Conservation (phyloP, 2,888 invertebrate genomes). For the Cremastinae sp. region DNA sequence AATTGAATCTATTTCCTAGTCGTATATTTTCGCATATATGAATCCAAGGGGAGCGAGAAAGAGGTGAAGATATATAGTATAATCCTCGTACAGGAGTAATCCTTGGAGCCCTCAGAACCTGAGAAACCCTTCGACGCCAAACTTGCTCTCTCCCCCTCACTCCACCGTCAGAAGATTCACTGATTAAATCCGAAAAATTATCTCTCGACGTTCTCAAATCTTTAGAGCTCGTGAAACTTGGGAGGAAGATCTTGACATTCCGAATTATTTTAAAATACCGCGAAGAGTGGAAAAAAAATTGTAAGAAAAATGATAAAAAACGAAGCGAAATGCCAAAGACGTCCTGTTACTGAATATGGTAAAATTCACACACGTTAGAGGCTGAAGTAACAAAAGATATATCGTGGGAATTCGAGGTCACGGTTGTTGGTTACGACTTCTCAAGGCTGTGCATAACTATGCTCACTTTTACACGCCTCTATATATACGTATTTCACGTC, state of each 20-base stretch:
- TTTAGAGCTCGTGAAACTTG: background rate
- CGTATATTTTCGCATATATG: no score
- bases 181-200: no score
- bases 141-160: no score
- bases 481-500: slow-evolving; percentile 13
- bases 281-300: background rate
- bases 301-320: slow-evolving; percentile 4
- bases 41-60: no score
- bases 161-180: no score
- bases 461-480: background rate
- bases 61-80: no score
- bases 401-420: slow-evolving; percentile 68
- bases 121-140: no score
- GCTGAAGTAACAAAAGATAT: slow-evolving; percentile 17
- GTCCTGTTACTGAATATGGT: slow-evolving; percentile 7
- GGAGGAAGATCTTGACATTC: background rate
- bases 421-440: slow-evolving; percentile 60
- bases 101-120: no score
- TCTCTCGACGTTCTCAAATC: no score
- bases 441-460: slow-evolving; percentile 26
- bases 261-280: background rate
- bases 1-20: no score
- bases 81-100: no score
- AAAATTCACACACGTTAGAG: slow-evolving; percentile 27
- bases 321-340: background rate